A percentile compares a stretch with the other conserved stretches of the same genome.
Evolutionary conservation across 2,797 vertebrate species (phyloP).

Genomic region (Syncerus caffer): DNA sequence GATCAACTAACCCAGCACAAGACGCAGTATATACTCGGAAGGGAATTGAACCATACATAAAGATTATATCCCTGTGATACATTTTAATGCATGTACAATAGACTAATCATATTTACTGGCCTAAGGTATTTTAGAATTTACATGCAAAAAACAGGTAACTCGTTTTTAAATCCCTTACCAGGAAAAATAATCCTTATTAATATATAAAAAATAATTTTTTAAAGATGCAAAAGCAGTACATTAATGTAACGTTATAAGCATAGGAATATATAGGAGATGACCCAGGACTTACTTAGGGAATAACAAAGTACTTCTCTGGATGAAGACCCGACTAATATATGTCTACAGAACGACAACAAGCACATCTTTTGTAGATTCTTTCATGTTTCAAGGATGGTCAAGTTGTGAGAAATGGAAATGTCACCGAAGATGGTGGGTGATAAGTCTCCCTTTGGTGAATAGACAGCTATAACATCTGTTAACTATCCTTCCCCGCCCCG

Average conservation of each 20-base stretch:
- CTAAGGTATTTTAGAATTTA: not conserved
- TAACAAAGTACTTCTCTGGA: not conserved
- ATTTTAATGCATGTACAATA: not conserved
- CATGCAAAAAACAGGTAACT: not conserved
- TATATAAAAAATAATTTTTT: not conserved
- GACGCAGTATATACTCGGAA: not conserved
- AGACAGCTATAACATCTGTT: not conserved
- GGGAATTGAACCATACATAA: not conserved
- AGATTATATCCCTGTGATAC: not conserved
- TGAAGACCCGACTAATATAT: not conserved
- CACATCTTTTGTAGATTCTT: not conserved
- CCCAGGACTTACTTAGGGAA: not conserved
- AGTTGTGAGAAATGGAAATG: not conserved
- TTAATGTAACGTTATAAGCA: not conserved
- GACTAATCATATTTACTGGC: not conserved
- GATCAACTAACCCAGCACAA: not conserved
- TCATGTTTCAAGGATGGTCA: not conserved
- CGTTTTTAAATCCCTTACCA: not conserved
- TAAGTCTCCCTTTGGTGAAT: not conserved
- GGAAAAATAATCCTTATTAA: not conserved
- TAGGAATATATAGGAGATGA: not conserved
- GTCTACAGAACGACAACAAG: not conserved
- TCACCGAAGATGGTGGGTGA: not conserved
- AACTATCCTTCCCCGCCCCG: no score
- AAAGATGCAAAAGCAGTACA: not conserved